Evolutionary conservation across 2,888 invertebrate species (phyloP).

Genomic region (Mesochorus sp.): DNA sequence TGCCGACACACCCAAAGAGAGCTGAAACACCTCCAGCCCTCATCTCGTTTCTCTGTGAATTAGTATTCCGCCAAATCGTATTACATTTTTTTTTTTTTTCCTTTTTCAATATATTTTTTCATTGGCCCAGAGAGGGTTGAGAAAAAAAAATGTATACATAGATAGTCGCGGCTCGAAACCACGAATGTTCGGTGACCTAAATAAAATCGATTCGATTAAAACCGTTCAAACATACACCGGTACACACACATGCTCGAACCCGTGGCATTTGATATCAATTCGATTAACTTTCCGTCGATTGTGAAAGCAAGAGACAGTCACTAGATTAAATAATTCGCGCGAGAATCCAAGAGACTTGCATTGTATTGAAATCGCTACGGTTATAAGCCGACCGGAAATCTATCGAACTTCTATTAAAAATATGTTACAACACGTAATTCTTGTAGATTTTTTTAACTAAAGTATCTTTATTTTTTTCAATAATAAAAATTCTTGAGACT

Average conservation of each 20-base stretch:
- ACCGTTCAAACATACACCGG: neutral
- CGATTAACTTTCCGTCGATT: slow-evolving; percentile 25
- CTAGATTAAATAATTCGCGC: slow-evolving; percentile 11
- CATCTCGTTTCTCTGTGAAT: slow-evolving; percentile 25
- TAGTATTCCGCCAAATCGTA: slow-evolving; percentile 38
- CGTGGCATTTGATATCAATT: slow-evolving; percentile 19
- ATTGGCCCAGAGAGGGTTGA: neutral
- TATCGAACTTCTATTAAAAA: too few relatives aligned
- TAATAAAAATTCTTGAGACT: too few relatives aligned
- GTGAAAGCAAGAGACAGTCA: neutral
- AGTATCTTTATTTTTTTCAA: too few relatives aligned
- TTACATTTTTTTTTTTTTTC: slow-evolving; percentile 25
- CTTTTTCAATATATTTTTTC: slow-evolving; percentile 14
- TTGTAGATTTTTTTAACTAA: too few relatives aligned
- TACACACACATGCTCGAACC: neutral
- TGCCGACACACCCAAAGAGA: slow-evolving; percentile 5
- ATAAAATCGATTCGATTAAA: slow-evolving; percentile 43
- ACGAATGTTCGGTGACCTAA: slow-evolving; percentile 44
- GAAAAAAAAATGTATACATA: neutral
- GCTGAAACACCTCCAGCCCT: neutral
- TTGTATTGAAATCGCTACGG: neutral
- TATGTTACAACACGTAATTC: too few relatives aligned
- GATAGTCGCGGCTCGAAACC: slow-evolving; percentile 3
- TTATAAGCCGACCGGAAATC: too few relatives aligned
- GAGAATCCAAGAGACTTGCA: neutral